Base-by-base conservation (phyloP, 1,140 invertebrate genomes). In the Agrilus planipennis region DNA sequence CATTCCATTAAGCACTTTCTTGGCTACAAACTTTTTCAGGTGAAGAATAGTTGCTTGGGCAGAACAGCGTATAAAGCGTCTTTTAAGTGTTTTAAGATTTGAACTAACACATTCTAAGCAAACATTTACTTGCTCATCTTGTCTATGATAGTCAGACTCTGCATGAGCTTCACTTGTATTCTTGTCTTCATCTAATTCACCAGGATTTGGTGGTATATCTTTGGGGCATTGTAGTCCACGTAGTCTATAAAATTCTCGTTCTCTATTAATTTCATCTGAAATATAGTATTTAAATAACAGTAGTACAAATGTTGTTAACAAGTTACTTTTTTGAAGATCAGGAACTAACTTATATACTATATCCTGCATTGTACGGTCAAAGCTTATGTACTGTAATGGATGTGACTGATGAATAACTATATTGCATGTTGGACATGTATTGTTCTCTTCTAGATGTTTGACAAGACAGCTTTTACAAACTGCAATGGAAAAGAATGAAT, bases 401-500 rank as follows among this genome's bases (percentile, higher is more conserved):
- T 97, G 91, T 6, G 90, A 95, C 60, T 98, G 92, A 65, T 98
- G 92, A 52, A 97, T 95, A 29, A 95, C 89, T 56, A 90, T 89
- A 63, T 86, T 82, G 71, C 92, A 98, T 71, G 87, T 87, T 54
- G 93, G 93, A 70, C 93, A 97, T 14, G 88, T 91, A 62, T 96
- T 95, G 57, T 92, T 92, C 56, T 93, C 91, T 64, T 96, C 91
- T 39, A 97, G 69, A 68, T 96, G 90, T 62, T 96, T 96, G 30
- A 98, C 92, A 43, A 98, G 67, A 63, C 92, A 98, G 61, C 89
- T 95, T 68, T 96, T 96, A 66, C 92, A 98, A 69, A 96, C 87
- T 90, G 65, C 14, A 43, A 17, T 34, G n/a, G n/a, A n/a, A n/a
- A n/a, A n/a, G n/a, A 14, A 15, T 23, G 9, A 38, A 38, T 27